Evolutionary conservation across 2,888 invertebrate genomes (phyloP).

Genomic region (Morinoia aosen): DNA sequence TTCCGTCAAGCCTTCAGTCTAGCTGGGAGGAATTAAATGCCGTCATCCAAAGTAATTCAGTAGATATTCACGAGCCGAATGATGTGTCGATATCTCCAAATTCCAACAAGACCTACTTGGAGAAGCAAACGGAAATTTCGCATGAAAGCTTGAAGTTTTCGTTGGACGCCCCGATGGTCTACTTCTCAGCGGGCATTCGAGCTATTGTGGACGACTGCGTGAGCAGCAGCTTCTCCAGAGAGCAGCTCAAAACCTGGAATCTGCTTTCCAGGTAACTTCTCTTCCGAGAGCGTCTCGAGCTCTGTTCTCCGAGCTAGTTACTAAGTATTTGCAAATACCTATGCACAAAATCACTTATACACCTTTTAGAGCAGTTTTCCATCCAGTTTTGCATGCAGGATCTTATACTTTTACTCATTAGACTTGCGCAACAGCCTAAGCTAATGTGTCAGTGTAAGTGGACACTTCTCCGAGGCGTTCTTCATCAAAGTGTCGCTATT

Average conservation of each 20-base stretch:
- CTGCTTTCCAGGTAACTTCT: slow-evolving; percentile 72
- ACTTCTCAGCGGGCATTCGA: slow-evolving; percentile 92
- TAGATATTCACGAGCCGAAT: neutral
- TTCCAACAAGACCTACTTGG: neutral
- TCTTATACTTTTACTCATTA: too few relatives aligned
- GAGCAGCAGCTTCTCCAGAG: slow-evolving; percentile 95
- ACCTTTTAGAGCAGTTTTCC: too few relatives aligned
- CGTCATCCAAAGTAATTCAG: neutral
- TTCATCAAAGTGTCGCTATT: too few relatives aligned
- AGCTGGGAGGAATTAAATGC: neutral
- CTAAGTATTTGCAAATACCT: too few relatives aligned
- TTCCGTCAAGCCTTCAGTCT: neutral
- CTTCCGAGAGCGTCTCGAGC: neutral
- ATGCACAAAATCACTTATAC: too few relatives aligned
- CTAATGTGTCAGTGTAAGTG: too few relatives aligned
- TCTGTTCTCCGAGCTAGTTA: neutral
- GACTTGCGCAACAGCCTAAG: too few relatives aligned
- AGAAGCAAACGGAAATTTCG: neutral
- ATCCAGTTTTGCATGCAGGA: too few relatives aligned
- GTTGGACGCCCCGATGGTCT: slow-evolving; percentile 76
- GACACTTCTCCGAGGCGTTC: too few relatives aligned
- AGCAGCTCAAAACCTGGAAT: slow-evolving; percentile 79
- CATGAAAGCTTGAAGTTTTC: slow-evolving; percentile 70
- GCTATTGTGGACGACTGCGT: slow-evolving; percentile 99
- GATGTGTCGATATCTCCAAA: neutral